Conservation (phyloP, 2,797 vertebrate genomes). For the Hapalemur alaotrensis region DNA sequence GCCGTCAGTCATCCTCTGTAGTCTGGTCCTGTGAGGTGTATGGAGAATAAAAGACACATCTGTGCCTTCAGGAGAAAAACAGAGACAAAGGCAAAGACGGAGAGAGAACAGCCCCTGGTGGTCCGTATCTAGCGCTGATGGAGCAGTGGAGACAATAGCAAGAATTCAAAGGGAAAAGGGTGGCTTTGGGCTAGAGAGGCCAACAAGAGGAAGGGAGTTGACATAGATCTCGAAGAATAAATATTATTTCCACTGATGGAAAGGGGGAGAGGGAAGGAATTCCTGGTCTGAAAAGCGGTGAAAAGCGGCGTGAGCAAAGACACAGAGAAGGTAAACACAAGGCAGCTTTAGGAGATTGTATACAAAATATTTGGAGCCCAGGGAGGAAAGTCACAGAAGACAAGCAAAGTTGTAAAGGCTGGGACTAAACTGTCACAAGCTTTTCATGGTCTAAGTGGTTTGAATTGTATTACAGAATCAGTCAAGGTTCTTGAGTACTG, state of each 20-base stretch:
- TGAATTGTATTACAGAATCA: not conserved
- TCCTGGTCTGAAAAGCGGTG: not conserved
- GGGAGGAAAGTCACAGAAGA: not conserved
- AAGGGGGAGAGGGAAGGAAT: not conserved
- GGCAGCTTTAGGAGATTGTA: not conserved
- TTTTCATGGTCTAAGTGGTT: not conserved
- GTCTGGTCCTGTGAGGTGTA: not conserved
- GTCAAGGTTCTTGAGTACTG: not conserved
- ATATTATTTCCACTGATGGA: not conserved
- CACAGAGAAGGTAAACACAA: not conserved
- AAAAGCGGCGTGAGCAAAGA: not conserved
- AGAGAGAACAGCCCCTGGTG: not conserved
- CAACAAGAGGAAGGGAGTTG: not conserved
- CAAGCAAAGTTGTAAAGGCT: not conserved
- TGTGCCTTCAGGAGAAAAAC: not conserved
- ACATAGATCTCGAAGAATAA: not conserved
- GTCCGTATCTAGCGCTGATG: too few relatives aligned
- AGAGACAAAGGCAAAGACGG: not conserved
- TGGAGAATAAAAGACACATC: not conserved
- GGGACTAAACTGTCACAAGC: not conserved
- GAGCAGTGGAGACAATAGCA: not conserved
- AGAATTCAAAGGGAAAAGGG: not conserved
- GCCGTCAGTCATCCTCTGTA: not conserved
- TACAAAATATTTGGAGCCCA: not conserved
- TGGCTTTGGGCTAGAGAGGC: not conserved